A percentile compares a stretch with the other conserved stretches of the same genome.
phyloP scores from a whole-genome alignment of 2,113 vertebrate species.

The Psilopogon haemacephalus region DNA sequence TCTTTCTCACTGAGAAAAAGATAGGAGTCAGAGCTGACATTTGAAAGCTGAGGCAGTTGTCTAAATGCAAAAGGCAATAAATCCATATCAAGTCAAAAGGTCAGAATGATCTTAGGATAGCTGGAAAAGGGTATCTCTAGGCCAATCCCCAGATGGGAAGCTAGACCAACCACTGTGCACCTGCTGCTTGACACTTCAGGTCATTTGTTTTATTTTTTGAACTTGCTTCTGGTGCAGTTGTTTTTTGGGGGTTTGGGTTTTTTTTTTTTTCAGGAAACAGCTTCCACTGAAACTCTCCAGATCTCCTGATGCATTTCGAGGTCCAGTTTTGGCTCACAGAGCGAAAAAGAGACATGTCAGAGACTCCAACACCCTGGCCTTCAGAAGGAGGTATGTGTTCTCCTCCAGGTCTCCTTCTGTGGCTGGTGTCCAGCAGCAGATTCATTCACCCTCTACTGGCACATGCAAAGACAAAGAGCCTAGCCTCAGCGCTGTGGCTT shows the following conservation, averaged over 20 bases:
- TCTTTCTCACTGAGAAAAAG: neutral
- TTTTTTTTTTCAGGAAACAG: neutral
- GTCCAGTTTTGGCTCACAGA: neutral
- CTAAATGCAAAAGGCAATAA: slow-evolving; percentile 16
- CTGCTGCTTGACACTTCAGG: neutral
- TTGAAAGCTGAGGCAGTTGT: neutral
- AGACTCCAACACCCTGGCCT: neutral
- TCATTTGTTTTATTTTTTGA: neutral
- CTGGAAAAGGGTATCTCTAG: neutral
- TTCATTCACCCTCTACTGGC: neutral
- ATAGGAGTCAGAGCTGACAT: neutral
- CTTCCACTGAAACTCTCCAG: neutral
- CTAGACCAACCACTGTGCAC: neutral
- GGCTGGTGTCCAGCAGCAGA: neutral
- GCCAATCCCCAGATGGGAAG: neutral
- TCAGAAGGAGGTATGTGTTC: neutral
- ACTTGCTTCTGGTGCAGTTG: neutral
- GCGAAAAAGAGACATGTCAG: neutral
- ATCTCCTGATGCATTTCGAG: neutral
- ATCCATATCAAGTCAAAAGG: slow-evolving; percentile 12
- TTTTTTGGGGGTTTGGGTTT: too few relatives aligned
- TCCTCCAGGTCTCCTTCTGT: neutral
- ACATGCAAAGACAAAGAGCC: neutral
- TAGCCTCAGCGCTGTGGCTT: neutral
- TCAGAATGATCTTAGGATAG: neutral